phyloP scores from a whole-genome alignment of 2,888 invertebrate species.

The Formica aserva region DNA sequence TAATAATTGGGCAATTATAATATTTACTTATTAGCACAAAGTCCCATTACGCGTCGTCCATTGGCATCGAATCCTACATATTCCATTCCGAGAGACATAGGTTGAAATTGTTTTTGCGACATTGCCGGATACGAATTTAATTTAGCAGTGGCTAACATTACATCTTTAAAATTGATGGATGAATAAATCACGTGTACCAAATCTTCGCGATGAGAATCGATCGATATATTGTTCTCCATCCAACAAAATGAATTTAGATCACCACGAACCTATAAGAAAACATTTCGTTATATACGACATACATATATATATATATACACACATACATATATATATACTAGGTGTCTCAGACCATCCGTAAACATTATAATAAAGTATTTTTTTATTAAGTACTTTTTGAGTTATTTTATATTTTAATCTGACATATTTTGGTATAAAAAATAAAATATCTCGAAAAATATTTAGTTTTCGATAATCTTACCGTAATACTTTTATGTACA shows the following conservation, averaged over 20 bases:
- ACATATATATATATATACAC: background rate
- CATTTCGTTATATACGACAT: background rate
- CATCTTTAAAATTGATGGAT: background rate
- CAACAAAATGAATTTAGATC: constrained; percentile 94
- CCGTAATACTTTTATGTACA: too few species aligned
- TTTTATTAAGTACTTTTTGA: too few species aligned
- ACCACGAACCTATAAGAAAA: constrained; percentile 88
- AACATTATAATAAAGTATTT: too few species aligned
- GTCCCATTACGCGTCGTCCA: constrained; percentile 85
- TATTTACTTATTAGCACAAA: constrained; percentile 73
- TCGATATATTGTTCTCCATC: constrained; percentile 89
- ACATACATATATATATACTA: too few species aligned
- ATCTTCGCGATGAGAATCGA: constrained; percentile 35
- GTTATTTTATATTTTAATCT: too few species aligned
- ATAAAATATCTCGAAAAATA: too few species aligned
- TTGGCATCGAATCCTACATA: constrained; percentile 88
- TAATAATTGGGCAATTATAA: background rate
- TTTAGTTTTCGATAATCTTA: too few species aligned
- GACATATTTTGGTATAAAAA: too few species aligned
- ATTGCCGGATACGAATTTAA: constrained; percentile 22
- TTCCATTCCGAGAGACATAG: constrained; percentile 91
- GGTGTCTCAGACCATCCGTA: too few species aligned
- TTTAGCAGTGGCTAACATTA: background rate
- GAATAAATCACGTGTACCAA: background rate
- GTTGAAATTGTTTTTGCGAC: constrained; percentile 88